Conservation (phyloP, 2,113 vertebrate species). For the Condylura cristata region DNA sequence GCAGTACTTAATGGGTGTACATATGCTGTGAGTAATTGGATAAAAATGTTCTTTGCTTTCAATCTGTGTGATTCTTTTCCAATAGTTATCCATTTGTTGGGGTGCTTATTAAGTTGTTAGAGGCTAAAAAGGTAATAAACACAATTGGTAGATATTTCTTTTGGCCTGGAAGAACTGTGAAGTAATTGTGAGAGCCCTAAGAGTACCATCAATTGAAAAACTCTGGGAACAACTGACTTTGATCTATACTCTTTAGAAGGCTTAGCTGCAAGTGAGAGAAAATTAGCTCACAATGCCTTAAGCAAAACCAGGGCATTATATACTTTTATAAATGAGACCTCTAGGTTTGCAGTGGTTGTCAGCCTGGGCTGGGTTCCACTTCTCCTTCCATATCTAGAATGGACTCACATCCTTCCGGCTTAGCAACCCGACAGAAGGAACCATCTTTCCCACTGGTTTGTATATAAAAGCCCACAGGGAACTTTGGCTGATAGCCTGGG, state of each 20-base stretch:
- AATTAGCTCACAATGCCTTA: background rate
- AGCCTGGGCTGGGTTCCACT: background rate
- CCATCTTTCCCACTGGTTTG: background rate
- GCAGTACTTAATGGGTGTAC: background rate
- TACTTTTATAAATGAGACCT: background rate
- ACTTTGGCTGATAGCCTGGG: background rate
- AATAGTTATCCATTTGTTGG: background rate
- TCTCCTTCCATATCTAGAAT: background rate
- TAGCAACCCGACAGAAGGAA: background rate
- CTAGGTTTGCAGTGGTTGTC: background rate
- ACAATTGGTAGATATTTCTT: background rate
- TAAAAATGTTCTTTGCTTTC: slow-evolving; percentile 6
- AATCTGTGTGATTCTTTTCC: background rate
- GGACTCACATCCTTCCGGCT: background rate
- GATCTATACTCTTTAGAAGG: background rate
- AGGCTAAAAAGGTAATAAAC: background rate
- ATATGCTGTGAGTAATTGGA: background rate
- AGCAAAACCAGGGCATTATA: background rate
- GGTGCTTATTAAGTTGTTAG: background rate
- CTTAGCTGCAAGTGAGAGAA: background rate
- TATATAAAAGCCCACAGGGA: background rate
- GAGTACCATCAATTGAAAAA: background rate
- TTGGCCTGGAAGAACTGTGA: background rate
- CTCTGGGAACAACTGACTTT: background rate
- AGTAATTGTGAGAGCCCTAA: background rate